Percentiles rank a stretch among this genome's conserved stretches.
These are phyloP conservation scores for Molothrus ater DNA, from an alignment of 2,797 vertebrate genomes.

Conservation along the genomic window DNA sequence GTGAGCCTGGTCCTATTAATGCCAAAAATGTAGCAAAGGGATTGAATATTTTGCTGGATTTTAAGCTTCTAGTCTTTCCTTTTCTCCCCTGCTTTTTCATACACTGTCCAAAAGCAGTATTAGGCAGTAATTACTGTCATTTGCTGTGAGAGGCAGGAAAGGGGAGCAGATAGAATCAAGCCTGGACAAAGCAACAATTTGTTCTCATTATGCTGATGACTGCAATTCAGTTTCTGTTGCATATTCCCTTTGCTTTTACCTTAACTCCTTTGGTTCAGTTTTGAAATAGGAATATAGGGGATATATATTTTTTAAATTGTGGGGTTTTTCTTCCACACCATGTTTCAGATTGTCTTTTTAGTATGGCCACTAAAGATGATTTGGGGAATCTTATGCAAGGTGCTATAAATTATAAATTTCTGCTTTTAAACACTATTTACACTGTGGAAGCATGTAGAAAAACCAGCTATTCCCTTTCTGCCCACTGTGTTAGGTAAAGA, in stretches of 20 bases:
- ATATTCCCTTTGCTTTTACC: slow-evolving; percentile 14
- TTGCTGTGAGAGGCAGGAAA: background rate
- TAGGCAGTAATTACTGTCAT: slow-evolving; percentile 10
- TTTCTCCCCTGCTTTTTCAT: background rate
- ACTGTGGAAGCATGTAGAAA: background rate
- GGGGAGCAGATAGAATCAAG: background rate
- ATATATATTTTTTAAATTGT: background rate
- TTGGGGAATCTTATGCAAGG: background rate
- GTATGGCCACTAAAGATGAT: background rate
- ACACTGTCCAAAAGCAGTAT: background rate
- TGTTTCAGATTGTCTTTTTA: background rate
- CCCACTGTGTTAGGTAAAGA: background rate
- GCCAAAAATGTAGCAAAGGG: background rate
- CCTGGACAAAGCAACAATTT: background rate
- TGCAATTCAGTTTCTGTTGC: slow-evolving; percentile 1
- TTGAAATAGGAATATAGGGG: background rate
- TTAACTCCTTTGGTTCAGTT: slow-evolving; percentile 18
- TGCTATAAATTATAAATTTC: background rate
- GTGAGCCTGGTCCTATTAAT: background rate
- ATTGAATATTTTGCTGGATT: background rate
- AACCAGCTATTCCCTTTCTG: background rate
- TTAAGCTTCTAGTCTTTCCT: background rate
- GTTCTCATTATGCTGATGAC: background rate
- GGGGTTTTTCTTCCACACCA: rapidly evolving
- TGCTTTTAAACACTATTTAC: background rate